These are phyloP conservation scores for Thalassoma bifasciatum DNA, from an alignment of 2,113 vertebrate species.

Conservation along the genomic window DNA sequence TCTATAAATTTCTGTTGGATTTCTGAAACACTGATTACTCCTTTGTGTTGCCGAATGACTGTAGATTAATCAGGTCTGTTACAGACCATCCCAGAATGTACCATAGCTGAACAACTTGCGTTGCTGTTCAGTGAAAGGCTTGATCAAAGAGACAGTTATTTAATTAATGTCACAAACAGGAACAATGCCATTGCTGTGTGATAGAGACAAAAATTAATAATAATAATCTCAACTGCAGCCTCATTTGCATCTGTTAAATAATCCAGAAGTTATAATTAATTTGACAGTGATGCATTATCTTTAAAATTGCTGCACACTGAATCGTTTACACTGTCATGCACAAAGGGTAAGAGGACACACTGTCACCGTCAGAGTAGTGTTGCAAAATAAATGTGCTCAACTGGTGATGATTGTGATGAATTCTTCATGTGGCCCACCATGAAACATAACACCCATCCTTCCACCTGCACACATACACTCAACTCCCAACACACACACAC, in stretches of 20 bases:
- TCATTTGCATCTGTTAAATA: conserved; percentile 57
- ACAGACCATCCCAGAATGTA: conserved; percentile 12
- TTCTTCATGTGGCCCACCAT: conserved; percentile 58
- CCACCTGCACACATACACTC: conserved; percentile 1
- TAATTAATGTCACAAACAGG: conserved; percentile 53
- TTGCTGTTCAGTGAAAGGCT: conserved; percentile 7
- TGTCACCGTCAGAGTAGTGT: conserved; percentile 12
- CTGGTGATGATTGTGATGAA: conserved; percentile 43
- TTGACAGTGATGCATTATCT: conserved; percentile 45
- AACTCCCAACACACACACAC: conserved; percentile 16
- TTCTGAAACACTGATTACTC: conserved; percentile 1
- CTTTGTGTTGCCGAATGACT: conserved; percentile 26
- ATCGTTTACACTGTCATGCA: not conserved
- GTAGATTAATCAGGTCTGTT: conserved; percentile 30
- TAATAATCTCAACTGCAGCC: conserved; percentile 20
- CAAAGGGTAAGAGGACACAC: conserved; percentile 11
- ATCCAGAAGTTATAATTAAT: conserved; percentile 36
- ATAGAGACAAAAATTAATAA: conserved; percentile 25
- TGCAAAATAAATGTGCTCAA: conserved; percentile 51
- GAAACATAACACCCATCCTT: conserved; percentile 33
- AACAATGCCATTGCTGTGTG: conserved; percentile 35
- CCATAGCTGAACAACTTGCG: conserved; percentile 22
- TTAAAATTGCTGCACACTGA: conserved; percentile 21
- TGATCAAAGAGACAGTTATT: conserved; percentile 42
- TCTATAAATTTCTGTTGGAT: not conserved